Evolutionary conservation across 2,888 invertebrate genomes (phyloP).

Genomic region (Dryobotodes eremita): DNA sequence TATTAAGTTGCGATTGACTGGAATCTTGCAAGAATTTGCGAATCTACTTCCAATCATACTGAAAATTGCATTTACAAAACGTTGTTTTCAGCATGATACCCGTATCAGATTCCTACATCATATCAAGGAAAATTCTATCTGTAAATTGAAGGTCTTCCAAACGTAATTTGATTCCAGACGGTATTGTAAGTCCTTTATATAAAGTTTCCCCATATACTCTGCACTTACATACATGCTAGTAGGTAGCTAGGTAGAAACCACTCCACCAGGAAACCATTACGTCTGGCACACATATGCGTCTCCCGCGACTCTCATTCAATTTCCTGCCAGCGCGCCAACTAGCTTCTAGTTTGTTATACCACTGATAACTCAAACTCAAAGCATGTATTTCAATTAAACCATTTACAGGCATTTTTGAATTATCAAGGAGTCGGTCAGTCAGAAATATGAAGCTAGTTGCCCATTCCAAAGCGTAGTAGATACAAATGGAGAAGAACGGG

Average conservation of each 20-base stretch:
- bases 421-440: too few species aligned
- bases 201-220: constrained; percentile 28
- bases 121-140: neutral
- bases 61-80: neutral
- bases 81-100: neutral
- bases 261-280: constrained; percentile 83
- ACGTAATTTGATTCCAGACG: constrained; percentile 22
- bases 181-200: constrained; percentile 9
- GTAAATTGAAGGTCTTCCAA: constrained; percentile 13
- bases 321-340: constrained; percentile 79
- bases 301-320: constrained; percentile 85
- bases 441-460: too few species aligned
- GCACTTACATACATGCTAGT: constrained; percentile 16
- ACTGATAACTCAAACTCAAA: constrained; percentile 58
- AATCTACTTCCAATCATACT: neutral
- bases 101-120: neutral
- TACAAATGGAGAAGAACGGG: too few species aligned
- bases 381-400: too few species aligned
- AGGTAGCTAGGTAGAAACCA: constrained; percentile 32
- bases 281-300: constrained; percentile 81
- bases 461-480: too few species aligned
- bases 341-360: constrained; percentile 59
- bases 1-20: too few species aligned
- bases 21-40: neutral
- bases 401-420: too few species aligned